phyloP scores from a whole-genome alignment of 2,113 vertebrate species.

The Mus spicilegus region DNA sequence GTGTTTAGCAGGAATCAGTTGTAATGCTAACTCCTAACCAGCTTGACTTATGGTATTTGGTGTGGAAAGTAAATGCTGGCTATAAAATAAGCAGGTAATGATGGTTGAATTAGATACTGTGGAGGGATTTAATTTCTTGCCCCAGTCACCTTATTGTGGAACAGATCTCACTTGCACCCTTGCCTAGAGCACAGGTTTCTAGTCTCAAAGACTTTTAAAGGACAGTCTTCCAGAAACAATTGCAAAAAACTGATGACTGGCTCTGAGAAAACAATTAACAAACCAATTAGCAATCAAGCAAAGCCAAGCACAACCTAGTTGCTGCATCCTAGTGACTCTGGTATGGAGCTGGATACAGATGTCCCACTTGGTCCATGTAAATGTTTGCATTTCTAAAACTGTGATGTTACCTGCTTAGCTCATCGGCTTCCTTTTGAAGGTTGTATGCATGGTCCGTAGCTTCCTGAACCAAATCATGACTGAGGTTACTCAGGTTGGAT shows the following conservation, averaged over 20 bases:
- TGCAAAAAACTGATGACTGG: background rate
- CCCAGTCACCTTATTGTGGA: background rate
- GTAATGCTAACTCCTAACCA: background rate
- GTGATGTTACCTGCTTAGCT: constrained; percentile 90
- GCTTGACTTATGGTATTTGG: background rate
- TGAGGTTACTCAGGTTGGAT: constrained; percentile 90
- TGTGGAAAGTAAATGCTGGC: constrained; percentile 21
- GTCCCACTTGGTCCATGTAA: background rate
- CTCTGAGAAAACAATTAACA: constrained; percentile 3
- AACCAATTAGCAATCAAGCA: background rate
- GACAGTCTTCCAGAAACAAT: background rate
- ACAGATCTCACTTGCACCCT: accelerated
- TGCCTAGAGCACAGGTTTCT: background rate
- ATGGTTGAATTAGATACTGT: background rate
- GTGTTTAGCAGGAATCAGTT: constrained; percentile 41
- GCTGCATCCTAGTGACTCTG: background rate
- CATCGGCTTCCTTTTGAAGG: constrained; percentile 90
- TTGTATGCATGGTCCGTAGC: constrained; percentile 89
- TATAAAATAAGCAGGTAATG: background rate
- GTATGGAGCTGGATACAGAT: background rate
- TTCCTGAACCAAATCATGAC: constrained; percentile 90
- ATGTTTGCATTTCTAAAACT: background rate
- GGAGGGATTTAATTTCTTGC: constrained; percentile 1
- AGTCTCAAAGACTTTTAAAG: constrained; percentile 8
- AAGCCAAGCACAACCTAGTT: background rate